Percentiles rank a stretch among this genome's conserved stretches.
Conservation (phyloP, 2,113 vertebrate species). For the Bubalus kerabau region DNA sequence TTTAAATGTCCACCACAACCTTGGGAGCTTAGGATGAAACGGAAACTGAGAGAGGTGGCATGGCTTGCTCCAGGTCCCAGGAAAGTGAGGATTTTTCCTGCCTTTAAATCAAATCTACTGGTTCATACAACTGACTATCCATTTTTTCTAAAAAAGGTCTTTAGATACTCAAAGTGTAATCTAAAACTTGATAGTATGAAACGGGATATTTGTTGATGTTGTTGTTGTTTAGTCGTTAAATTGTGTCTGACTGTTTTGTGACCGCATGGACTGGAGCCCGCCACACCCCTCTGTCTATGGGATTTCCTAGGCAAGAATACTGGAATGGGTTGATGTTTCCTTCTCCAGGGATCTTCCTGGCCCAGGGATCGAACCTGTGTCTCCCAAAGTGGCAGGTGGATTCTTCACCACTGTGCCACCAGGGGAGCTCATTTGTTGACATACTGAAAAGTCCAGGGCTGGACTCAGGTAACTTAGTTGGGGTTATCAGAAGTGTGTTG, state of each 20-base stretch:
- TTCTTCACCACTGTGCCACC: not conserved
- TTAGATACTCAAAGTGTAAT: not conserved
- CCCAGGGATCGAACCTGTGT: not conserved
- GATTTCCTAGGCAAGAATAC: not conserved
- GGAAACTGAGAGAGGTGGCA: not conserved
- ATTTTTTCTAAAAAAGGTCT: not conserved
- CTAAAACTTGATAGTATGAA: not conserved
- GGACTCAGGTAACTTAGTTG: not conserved
- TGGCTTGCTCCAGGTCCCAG: not conserved
- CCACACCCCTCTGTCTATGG: not conserved
- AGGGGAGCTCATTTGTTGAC: not conserved
- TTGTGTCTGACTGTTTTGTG: not conserved
- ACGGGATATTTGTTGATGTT: not conserved
- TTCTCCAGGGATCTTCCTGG: not conserved
- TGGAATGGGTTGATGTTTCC: not conserved
- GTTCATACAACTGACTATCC: not conserved
- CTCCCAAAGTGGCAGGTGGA: not conserved
- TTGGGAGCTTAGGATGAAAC: not conserved
- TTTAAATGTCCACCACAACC: not conserved
- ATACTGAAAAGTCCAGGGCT: not conserved
- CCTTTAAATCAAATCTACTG: not conserved
- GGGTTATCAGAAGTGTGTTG: not conserved
- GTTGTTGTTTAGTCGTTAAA: not conserved
- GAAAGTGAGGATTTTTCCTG: not conserved
- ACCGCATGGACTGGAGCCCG: not conserved